Evolutionary conservation across 2,888 invertebrate genomes (phyloP).

Genomic region (Trichopria drosophilae): DNA sequence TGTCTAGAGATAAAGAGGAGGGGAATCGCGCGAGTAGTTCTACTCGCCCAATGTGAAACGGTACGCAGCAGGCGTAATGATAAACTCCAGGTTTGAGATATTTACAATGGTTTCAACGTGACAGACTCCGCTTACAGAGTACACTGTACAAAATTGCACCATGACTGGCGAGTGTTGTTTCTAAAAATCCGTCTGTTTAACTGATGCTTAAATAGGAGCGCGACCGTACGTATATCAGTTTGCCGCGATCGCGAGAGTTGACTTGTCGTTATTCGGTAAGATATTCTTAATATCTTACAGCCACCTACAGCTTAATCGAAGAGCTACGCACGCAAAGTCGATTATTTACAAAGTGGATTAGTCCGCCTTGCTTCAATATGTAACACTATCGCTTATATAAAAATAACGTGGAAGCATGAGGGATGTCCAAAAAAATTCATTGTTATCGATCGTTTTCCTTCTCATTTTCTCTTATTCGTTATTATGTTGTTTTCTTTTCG

Average conservation of each 20-base stretch:
- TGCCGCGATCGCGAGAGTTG: too few species aligned
- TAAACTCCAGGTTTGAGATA: slow-evolving; percentile 35
- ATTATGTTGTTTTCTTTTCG: slow-evolving; percentile 3
- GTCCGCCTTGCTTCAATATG: slow-evolving; percentile 35
- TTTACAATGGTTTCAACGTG: slow-evolving; percentile 32
- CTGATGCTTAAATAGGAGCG: slow-evolving; percentile 3
- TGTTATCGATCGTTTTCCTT: slow-evolving; percentile 7
- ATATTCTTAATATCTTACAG: slow-evolving; percentile 33
- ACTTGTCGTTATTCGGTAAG: too few species aligned
- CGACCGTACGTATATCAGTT: too few species aligned
- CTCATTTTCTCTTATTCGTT: slow-evolving; percentile 2
- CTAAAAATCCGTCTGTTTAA: background rate
- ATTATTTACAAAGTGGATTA: slow-evolving; percentile 49
- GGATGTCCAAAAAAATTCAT: slow-evolving; percentile 32
- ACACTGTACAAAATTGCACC: slow-evolving; percentile 23
- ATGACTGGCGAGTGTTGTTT: slow-evolving; percentile 10
- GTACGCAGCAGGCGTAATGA: slow-evolving; percentile 19
- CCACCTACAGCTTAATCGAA: slow-evolving; percentile 38
- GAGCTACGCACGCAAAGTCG: slow-evolving; percentile 41
- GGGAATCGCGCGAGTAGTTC: slow-evolving; percentile 32
- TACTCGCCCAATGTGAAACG: too few species aligned
- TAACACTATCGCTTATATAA: slow-evolving; percentile 34
- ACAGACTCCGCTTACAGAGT: slow-evolving; percentile 16
- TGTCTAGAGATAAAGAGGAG: too few species aligned
- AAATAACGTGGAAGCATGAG: slow-evolving; percentile 40